Evolutionary conservation across 2,888 invertebrate species (phyloP), one percentile per base, ranked within the genome.

Genomic region (Macaria notata): DNA sequence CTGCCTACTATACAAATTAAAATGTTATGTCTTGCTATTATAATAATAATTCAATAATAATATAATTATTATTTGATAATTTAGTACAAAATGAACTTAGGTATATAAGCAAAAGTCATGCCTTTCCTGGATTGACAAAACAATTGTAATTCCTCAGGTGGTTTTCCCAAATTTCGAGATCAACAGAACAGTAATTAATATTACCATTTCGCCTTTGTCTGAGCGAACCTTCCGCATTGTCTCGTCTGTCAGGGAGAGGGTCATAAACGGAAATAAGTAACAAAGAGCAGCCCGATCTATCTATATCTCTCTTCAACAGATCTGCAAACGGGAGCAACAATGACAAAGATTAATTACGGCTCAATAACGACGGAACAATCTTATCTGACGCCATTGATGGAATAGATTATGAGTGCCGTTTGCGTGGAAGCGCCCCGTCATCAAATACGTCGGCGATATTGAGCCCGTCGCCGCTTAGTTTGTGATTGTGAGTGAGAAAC

Each of bases 271-370:
- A 64, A 69, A 67, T 64, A 66, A 70, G 69, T 63, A 60, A 68
- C 62, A 72, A 75, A 71, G 70, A 68, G 70, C 64, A 64, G 54
- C 43, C 47, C 53, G 53, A 63, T 55, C 52, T 65, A 66, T 70
- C 68, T 71, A 62, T 77, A 78, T 75, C 79, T 65, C 65, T 63
- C 63, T 56, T 56, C 49, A 73, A 71, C 72, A 77, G 79, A 81
- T 81, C 80, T 82, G 78, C 74, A 75, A 79, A 76, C 72, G 75
- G 73, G 71, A 78, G 76, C 75, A 81, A 79, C 78, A 81, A 79
- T 78, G 85, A 83, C 82, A 78, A 76, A 81, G 87, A 86, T 87
- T 88, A 87, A 86, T 86, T 86, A 85, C 78, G 71, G 71, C 72
- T 77, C 79, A 82, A 83, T 85, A 82, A 83, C 78, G 82, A 80